Conservation (phyloP, 2,797 vertebrate genomes). For the Sebastes oblongus region DNA sequence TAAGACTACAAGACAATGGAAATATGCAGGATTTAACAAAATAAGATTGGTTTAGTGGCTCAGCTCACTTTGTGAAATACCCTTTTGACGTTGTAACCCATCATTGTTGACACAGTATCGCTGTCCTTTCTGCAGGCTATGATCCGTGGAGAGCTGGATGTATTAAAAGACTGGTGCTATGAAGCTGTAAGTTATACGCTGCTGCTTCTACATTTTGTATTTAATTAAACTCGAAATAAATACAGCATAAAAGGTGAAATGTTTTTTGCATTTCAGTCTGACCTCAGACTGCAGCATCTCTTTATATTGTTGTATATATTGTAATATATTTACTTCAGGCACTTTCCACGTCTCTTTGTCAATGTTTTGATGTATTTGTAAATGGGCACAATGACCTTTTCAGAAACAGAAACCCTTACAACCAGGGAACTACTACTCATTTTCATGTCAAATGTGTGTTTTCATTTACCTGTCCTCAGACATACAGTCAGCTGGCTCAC, state of each 20-base stretch:
- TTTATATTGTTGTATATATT: background rate
- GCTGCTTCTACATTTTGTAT: background rate
- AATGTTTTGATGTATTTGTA: background rate
- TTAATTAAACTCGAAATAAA: background rate
- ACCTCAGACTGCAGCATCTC: background rate
- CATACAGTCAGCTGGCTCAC: slow-evolving; percentile 91
- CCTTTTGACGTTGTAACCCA: background rate
- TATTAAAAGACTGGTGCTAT: slow-evolving; percentile 95
- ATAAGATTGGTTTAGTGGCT: background rate
- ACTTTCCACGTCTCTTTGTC: background rate
- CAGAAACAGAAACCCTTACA: background rate
- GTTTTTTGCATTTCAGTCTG: background rate
- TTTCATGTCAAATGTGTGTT: slow-evolving; percentile 18
- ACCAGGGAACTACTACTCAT: background rate
- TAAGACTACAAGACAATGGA: background rate
- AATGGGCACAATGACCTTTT: background rate
- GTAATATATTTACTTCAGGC: background rate
- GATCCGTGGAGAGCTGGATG: slow-evolving; percentile 91
- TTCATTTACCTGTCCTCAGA: slow-evolving; percentile 75
- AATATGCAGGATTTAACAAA: background rate
- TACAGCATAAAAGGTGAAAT: background rate
- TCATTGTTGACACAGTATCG: background rate
- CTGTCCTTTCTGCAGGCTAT: slow-evolving; percentile 82
- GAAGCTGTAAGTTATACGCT: slow-evolving; percentile 87
- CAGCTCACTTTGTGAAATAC: background rate